Evolutionary conservation across 2,797 vertebrate genomes (phyloP).

Genomic region (Danio albolineatus): DNA sequence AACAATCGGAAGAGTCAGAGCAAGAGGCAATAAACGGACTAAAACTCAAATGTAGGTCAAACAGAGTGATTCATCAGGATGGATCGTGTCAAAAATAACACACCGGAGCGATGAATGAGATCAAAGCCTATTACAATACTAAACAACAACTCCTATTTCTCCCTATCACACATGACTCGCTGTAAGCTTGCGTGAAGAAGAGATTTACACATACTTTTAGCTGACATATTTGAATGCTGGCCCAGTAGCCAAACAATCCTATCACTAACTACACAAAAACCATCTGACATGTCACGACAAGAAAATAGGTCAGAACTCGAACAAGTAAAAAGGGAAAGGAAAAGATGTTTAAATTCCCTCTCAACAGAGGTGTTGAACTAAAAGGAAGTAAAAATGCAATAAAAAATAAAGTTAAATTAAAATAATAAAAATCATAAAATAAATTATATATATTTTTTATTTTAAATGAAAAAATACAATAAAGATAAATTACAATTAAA

Average conservation of each 20-base stretch:
- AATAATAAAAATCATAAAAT: no score
- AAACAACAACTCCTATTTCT: not conserved
- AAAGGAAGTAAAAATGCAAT: no score
- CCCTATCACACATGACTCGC: not conserved
- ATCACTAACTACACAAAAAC: not conserved
- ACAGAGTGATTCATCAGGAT: not conserved
- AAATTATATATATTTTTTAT: no score
- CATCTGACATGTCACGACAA: not conserved
- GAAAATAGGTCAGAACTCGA: conserved; percentile 14
- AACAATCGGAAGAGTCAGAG: not conserved
- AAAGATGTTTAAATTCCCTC: not conserved
- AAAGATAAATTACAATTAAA: no score
- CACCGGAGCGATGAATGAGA: not conserved
- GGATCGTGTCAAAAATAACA: not conserved
- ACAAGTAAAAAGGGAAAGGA: not conserved
- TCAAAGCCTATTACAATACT: not conserved
- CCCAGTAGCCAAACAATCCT: not conserved
- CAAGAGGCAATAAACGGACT: not conserved
- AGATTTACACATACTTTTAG: not conserved
- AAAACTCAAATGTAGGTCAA: conserved; percentile 14
- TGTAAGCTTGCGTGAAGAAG: not conserved
- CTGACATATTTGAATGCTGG: not conserved
- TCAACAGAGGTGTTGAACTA: no score
- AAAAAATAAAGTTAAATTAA: no score
- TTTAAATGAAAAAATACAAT: no score